Conservation (phyloP, 2,888 invertebrate species). For the Hipparchia semele region DNA sequence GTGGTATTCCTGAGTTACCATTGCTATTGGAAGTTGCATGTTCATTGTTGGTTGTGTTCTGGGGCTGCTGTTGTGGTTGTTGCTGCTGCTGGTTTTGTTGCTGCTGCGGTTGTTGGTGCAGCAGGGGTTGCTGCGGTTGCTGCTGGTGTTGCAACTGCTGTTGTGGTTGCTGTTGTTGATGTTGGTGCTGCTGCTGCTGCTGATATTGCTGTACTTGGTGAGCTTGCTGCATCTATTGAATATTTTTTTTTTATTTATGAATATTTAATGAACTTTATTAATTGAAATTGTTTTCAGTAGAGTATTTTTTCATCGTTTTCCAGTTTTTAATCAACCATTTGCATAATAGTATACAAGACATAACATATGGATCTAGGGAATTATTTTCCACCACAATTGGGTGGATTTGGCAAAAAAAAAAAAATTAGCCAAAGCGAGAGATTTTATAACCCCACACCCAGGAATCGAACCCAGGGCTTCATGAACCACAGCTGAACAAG, state of each 20-base stretch:
- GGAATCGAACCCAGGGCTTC: too few relatives aligned
- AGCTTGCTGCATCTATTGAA: conserved; percentile 67
- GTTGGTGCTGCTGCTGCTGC: conserved; percentile 59
- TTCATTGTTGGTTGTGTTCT: conserved; percentile 69
- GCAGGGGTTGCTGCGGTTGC: conserved; percentile 61
- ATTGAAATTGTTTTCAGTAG: too few relatives aligned
- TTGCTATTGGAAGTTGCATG: conserved; percentile 75
- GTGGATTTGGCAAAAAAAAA: too few relatives aligned
- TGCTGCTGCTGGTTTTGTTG: conserved; percentile 60
- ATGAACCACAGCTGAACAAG: too few relatives aligned
- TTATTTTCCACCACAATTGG: too few relatives aligned
- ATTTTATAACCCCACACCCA: too few relatives aligned
- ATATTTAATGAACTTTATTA: too few relatives aligned
- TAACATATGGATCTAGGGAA: too few relatives aligned
- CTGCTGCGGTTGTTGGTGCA: conserved; percentile 56
- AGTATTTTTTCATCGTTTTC: too few relatives aligned
- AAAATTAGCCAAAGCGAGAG: too few relatives aligned
- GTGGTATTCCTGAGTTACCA: conserved; percentile 70
- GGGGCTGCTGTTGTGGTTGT: conserved; percentile 48
- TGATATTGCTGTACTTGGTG: conserved; percentile 72
- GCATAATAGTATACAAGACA: too few relatives aligned
- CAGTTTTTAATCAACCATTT: too few relatives aligned
- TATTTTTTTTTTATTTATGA: neutral
- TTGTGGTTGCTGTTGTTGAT: conserved; percentile 69
- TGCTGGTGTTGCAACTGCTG: conserved; percentile 62